phyloP scores from a whole-genome alignment of 2,797 vertebrate species.

The Enteromius afrohamiltoni region DNA sequence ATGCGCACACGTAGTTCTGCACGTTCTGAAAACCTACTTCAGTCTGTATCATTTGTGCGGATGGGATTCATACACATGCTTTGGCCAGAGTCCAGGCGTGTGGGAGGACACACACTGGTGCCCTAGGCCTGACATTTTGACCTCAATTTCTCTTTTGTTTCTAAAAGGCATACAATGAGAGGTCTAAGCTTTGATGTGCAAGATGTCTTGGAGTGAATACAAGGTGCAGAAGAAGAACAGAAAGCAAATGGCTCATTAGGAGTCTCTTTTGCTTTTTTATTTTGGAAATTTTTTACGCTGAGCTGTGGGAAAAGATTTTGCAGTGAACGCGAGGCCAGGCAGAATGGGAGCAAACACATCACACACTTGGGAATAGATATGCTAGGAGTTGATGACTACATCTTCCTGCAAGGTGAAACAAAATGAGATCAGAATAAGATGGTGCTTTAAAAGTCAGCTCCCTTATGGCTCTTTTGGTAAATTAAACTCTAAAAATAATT shows the following conservation, averaged over 20 bases:
- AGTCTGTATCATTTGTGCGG: conserved; percentile 33
- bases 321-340: conserved; percentile 49
- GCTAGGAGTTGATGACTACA: conserved; percentile 45
- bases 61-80: conserved; percentile 21
- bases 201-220: conserved; percentile 68
- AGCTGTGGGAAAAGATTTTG: conserved; percentile 45
- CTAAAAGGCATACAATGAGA: conserved; percentile 68
- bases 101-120: conserved; percentile 60
- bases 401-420: conserved; percentile 54
- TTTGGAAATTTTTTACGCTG: conserved; percentile 59
- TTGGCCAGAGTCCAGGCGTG: conserved; percentile 58
- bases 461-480: conserved; percentile 46
- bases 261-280: conserved; percentile 62
- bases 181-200: conserved; percentile 72
- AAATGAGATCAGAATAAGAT: conserved; percentile 50
- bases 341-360: conserved; percentile 50
- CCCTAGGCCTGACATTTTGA: conserved; percentile 61
- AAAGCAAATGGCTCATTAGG: conserved; percentile 63
- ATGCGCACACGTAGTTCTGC: neutral
- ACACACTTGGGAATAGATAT: conserved; percentile 45
- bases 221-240: conserved; percentile 54
- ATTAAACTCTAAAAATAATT: conserved; percentile 50
- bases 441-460: conserved; percentile 38
- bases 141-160: conserved; percentile 64
- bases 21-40: conserved; percentile 6